Conservation (phyloP, 64 coral and sea anemone genomes). For the Catalaphyllia jardinei region DNA sequence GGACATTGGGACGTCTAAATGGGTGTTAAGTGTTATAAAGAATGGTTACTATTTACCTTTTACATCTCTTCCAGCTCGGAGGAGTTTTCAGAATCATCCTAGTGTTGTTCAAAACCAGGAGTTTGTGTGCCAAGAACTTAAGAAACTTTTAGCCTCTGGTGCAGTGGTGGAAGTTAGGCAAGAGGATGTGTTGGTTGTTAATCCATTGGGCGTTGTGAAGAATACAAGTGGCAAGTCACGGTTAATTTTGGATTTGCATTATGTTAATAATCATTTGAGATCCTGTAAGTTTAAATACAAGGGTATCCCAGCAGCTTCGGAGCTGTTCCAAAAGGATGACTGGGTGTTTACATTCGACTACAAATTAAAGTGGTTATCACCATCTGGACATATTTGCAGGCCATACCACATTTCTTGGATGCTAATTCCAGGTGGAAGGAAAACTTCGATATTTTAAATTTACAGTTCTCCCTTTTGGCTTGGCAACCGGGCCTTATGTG, state of each 20-base stretch:
- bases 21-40: slow-evolving; percentile 38
- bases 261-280: slow-evolving; percentile 45
- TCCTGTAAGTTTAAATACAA: slow-evolving; percentile 58
- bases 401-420: slow-evolving; percentile 45
- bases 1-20: slow-evolving; percentile 20
- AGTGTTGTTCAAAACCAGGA: not conserved
- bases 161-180: slow-evolving; percentile 35
- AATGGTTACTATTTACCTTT: slow-evolving; percentile 54
- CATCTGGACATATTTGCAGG: slow-evolving; percentile 30
- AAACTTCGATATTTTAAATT: slow-evolving; percentile 50
- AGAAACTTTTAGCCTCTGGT: slow-evolving; percentile 34
- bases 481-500: slow-evolving; percentile 33
- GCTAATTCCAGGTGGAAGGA: slow-evolving; percentile 10
- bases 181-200: slow-evolving; percentile 16
- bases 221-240: slow-evolving; percentile 24
- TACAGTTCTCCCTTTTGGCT: slow-evolving; percentile 46
- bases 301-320: slow-evolving; percentile 22
- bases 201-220: slow-evolving; percentile 30
- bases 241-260: slow-evolving; percentile 50
- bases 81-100: not conserved
- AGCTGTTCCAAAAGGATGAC: not conserved
- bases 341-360: slow-evolving; percentile 52
- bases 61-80: slow-evolving; percentile 2
- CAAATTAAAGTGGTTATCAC: slow-evolving; percentile 46
- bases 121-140: slow-evolving; percentile 19